Base-by-base conservation (phyloP, 2,797 vertebrate genomes). In the Enteromius radiatus region DNA sequence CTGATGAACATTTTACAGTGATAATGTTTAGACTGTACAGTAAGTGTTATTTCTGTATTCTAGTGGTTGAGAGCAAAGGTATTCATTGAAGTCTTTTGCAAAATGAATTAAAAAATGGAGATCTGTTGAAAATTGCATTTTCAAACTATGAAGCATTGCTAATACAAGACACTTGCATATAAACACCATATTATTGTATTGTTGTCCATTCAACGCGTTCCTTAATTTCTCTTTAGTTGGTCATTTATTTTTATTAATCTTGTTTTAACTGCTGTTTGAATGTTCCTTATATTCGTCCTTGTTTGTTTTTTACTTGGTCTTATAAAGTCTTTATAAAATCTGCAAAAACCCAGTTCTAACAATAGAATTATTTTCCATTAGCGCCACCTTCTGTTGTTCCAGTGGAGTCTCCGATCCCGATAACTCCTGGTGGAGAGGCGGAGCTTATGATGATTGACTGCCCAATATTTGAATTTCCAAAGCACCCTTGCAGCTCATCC, bases 381-480 rank as follows among this genome's bases (percentile, higher is more conserved):
- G 28, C 7, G 6, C 61, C 15, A 17, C 28, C 61, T 63, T 31
- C 28, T 33, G 56, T 0, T 74, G 67, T 36, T 10, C 6, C 52
- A 6, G 36, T 74, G 38, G 84, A 81, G 11, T 43, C 83, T 65
- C 83, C 90, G 31, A 85, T 75, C 5, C 11, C 90, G 0, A 88
- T 92, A 74, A 89, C 89, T 36, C 90, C 91, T 36, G 84, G 89
- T 65, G 86, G 90, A n/a, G 89, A 94, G 84, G 92, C 81, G 6
- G 93, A 91, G 86, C 90, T 92, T 88, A 90, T 88, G 88, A 91
- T 91, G 88, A 90, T 93, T 52, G 91, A 92, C 81, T 86, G 70
- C 0, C 92, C 93, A 41, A 86, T 93, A 77, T 92, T 91, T 59
- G 85, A 83, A 54, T 91, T 92, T 17, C 76, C 89, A 63, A 90